Conservation (phyloP, 2,888 invertebrate genomes). For the Drosophila emarginata region DNA sequence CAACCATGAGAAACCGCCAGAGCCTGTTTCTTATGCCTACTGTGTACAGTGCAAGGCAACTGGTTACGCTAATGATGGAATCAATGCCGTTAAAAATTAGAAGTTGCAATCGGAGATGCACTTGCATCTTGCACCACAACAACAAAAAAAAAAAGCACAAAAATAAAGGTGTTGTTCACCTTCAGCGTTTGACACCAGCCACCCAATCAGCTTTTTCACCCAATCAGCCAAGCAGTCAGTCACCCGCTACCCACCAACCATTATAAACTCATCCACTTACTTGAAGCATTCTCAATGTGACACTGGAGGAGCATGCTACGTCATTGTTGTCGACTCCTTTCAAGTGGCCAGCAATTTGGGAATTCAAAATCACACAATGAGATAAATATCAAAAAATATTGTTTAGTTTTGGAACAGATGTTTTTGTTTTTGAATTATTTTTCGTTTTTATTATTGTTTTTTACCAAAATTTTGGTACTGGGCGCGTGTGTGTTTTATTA, state of each 20-base stretch:
- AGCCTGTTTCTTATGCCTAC: slow-evolving; percentile 66
- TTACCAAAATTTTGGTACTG: not conserved
- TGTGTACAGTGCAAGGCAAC: slow-evolving; percentile 58
- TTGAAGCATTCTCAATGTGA: slow-evolving; percentile 15
- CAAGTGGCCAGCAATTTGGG: not conserved
- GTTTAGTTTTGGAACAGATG: not conserved
- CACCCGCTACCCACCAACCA: slow-evolving; percentile 19
- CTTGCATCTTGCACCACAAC: slow-evolving; percentile 3
- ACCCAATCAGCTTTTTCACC: not conserved
- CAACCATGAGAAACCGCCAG: slow-evolving; percentile 55
- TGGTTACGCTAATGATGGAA: slow-evolving; percentile 5
- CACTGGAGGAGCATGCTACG: slow-evolving; percentile 16
- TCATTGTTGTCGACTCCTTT: not conserved
- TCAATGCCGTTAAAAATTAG: slow-evolving; percentile 47
- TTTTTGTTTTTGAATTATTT: not conserved
- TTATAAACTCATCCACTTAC: slow-evolving; percentile 26
- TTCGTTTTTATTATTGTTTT: not conserved
- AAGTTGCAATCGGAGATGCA: not conserved
- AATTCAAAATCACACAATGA: not conserved
- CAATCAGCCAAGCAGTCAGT: no score
- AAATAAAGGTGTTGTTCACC: not conserved
- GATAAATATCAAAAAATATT: not conserved
- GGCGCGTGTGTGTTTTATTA: no score
- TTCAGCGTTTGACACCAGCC: not conserved
- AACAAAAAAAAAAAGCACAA: not conserved